Conservation (phyloP, 2,888 invertebrate species). For the Hololepta plana region DNA sequence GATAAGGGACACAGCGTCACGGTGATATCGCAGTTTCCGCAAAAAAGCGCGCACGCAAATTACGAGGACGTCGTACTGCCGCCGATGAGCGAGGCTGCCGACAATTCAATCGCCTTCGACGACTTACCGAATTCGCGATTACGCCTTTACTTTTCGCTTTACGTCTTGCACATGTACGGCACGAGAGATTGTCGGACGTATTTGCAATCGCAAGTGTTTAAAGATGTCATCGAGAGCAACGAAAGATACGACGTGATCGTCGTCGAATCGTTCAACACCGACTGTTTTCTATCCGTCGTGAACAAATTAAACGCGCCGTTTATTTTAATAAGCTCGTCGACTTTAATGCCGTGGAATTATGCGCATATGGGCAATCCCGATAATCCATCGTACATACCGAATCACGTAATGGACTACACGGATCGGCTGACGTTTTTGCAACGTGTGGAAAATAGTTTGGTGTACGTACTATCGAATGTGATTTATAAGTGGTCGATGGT, state of each 20-base stretch:
- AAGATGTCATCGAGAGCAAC: constrained; percentile 24
- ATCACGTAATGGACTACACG: constrained; percentile 24
- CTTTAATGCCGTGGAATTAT: constrained; percentile 29
- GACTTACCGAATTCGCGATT: too few relatives aligned
- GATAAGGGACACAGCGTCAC: constrained; percentile 44
- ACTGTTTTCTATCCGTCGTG: constrained; percentile 46
- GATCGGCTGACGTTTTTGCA: constrained; percentile 20
- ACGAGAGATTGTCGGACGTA: too few relatives aligned
- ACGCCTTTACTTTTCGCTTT: too few relatives aligned
- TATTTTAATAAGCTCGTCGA: constrained; percentile 33
- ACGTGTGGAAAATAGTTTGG: constrained; percentile 16
- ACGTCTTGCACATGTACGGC: too few relatives aligned
- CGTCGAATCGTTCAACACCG: constrained; percentile 48
- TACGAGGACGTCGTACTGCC: constrained; percentile 41
- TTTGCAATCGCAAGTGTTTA: too few relatives aligned
- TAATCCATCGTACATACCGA: constrained; percentile 30
- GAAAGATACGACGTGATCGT: constrained; percentile 44
- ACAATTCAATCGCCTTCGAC: constrained; percentile 5
- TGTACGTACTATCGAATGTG: constrained; percentile 10
- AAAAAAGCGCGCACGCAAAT: constrained; percentile 28
- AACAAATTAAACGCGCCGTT: constrained; percentile 38
- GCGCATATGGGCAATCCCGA: constrained; percentile 30
- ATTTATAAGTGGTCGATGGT: constrained; percentile 11
- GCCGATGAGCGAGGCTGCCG: constrained; percentile 8
- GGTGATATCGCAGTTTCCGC: constrained; percentile 46